Evolutionary conservation across 2,888 invertebrate species (phyloP).

Genomic region (Gymnocheta viridis): DNA sequence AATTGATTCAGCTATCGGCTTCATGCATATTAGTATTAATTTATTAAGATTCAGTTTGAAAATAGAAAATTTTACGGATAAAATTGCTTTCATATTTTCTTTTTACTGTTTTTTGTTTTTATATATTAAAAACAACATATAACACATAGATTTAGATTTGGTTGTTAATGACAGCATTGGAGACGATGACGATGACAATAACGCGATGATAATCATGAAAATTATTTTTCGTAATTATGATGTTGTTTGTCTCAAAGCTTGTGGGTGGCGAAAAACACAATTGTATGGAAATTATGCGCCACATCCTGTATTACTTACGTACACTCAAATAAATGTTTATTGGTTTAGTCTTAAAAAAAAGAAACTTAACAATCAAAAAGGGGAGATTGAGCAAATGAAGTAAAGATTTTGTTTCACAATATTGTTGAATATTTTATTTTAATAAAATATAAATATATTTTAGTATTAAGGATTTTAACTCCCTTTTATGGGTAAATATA

Average conservation of each 20-base stretch:
- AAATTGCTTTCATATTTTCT: too few relatives aligned
- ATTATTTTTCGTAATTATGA: slow-evolving; percentile 28
- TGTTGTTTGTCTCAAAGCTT: slow-evolving; percentile 13
- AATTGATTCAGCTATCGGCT: too few relatives aligned
- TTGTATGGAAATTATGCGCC: neutral
- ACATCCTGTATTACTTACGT: neutral
- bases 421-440: neutral
- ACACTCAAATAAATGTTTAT: too few relatives aligned
- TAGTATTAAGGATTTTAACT: neutral
- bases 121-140: neutral
- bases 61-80: too few relatives aligned
- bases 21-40: neutral
- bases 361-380: neutral
- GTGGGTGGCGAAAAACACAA: neutral
- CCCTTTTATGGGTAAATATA: neutral
- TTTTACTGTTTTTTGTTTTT: neutral
- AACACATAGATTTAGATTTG: neutral
- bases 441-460: neutral
- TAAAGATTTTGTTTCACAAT: neutral
- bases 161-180: slow-evolving; percentile 8
- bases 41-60: neutral
- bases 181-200: slow-evolving; percentile 20
- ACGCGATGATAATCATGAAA: neutral
- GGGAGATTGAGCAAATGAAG: neutral
- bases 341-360: too few relatives aligned